Evolutionary conservation across 2,888 invertebrate genomes (phyloP), one percentile per base, ranked within the genome.

Genomic region (Candidula unifasciata): DNA sequence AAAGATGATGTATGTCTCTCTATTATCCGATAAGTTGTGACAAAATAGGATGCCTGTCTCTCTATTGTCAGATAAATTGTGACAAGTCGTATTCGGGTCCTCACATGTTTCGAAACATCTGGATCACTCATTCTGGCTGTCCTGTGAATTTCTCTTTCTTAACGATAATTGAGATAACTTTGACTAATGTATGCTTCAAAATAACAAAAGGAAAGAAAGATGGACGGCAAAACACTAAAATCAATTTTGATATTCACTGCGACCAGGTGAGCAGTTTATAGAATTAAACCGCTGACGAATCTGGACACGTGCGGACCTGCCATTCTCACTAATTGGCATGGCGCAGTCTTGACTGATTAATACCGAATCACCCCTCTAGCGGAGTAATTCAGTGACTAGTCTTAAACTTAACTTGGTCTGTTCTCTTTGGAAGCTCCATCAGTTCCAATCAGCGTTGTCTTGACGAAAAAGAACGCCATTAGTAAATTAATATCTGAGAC

Each of bases 301-400:
- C 5, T 37, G 78, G 35, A 35, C 83, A 83, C 83, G 83, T 83
- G 83, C 83, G 35, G 1, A 8, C 21, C 35, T 21, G 37, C 60
- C 74, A 57, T 44, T 6, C 44, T 37, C 76, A 8, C 83, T 83
- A 77, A 83, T 83, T 83, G 77, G 83, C 68, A 27, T 69, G 21
- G 78, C 78, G 78, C 83, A 83, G 69, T 83, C 78, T 78, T 52
- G 69, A 52, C 68, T 83, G 83, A 83, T 83, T 83, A 83, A 69
- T 35, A 57, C 27, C 83, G 77, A 83, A 83, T 83, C 83, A 83
- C 83, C 78, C 83, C 33, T 78, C 77, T 83, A 60, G 68, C 57
- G 78, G 83, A 83, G 77, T 83, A 37, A 54, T 57, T 76, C 77
- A 2, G 10, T 33, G 27, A 60, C 74, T 44, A 24, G 37, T 74